Evolutionary conservation across 64 coral and sea anemone genomes (phyloP), one percentile per base, ranked within the genome.

Genomic region (Stichodactyla mertensii): DNA sequence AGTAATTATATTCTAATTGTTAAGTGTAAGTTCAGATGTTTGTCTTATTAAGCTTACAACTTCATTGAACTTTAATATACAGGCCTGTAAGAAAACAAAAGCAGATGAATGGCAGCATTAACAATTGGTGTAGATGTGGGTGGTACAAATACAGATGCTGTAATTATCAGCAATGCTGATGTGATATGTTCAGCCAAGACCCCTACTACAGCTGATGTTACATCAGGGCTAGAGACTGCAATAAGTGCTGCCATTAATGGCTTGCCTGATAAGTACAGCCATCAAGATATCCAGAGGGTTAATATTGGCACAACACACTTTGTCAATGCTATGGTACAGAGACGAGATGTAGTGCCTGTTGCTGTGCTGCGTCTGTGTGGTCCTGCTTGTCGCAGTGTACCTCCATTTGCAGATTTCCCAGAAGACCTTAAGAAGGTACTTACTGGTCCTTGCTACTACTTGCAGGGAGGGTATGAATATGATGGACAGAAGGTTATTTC

Each of bases 271-370:
- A 85, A 88, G 18, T 99, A 82, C 79, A 71, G 80, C 18, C 69
- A 26, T 83, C 80, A 89, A 56, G 74, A 90, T 57, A 59, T 99
- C 26, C 60, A 80, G 0, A 82, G 90, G 52, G 90, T 99, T 5
- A 95, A 99, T 55, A 99, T 95, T 86, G 96, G 96, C 19, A 99
- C 96, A 3, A 99, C 96, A 26, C 96, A 99, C 78, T 99, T 99
- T 95, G 69, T 99, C n/a, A 99, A 99, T 89, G 96, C 96, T 2
- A 64, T 99, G 31, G 80, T 99, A 6, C 96, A 99, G 82, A 94
- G 96, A 67, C 90, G 69, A 77, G 78, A 64, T 51, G 59, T 99
- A 31, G 88, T 85, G 4, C 81, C 64, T 55, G 96, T 99, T 61
- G 82, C 93, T 20, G 92, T 95, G 16, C 14, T 99, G 55, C 87